Evolutionary conservation across 2,113 vertebrate genomes (phyloP), one percentile per base, ranked within the genome.

Genomic region (Castor canadensis): DNA sequence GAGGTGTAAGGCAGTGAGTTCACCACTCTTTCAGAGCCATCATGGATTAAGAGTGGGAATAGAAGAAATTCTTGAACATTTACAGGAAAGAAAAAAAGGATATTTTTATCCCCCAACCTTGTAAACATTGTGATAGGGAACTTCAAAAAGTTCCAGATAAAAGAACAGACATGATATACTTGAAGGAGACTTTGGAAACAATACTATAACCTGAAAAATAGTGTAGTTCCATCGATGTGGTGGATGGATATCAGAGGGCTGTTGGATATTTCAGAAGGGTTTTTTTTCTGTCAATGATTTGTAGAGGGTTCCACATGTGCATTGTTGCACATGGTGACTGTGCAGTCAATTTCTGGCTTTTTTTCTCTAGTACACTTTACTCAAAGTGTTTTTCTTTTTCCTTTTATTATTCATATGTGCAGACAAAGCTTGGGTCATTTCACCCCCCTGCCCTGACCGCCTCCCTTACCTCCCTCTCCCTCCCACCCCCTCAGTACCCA

Each of bases 11-110:
- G 9, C 79, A 52, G 6, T n/a, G 62, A n/a, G 1, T 81, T 58
- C 35, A 0, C 43, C 87, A 64, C 22, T 60, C 26, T 66, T 97
- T 90, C 66, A 45, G n/a, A 58, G 26, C 64, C 77, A 2, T 32
- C 60, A 40, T 45, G 30, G 26, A 52, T 43, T 66, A 52, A 87
- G 35, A 87, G n/a, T 72, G 11, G 12, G 84, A n/a, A 90, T 30
- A 72, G 30, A 66, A 20, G 52, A 81, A 67, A n/a, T 76, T 81
- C 11, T 95, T 83, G 6, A 10, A 26, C 84, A 5, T 86, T 87
- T 90, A 26, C 87, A 8, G 28, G 45, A 67, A n/a, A n/a, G n/a
- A 91, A 87, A 64, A 32, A n/a, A 66, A 92, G n/a, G 35, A 16
- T 1, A 11, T 72, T 88, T 79, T n/a, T 64, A 43, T 75, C 15